Conservation (phyloP, 2,113 vertebrate species). For the Eublepharis macularius region DNA sequence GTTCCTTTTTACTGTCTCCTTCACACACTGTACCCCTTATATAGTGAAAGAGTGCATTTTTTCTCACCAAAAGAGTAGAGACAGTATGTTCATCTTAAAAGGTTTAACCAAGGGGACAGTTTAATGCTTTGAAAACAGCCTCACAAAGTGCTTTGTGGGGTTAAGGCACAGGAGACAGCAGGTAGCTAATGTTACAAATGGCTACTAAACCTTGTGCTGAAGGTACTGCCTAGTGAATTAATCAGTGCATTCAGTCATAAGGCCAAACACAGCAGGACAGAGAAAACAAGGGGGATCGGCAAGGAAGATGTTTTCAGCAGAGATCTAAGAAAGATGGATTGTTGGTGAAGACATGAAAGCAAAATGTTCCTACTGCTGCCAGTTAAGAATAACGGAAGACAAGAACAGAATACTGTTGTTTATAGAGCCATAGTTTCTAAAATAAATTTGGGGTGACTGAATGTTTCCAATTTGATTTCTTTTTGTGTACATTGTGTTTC, state of each 20-base stretch:
- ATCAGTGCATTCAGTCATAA: not conserved
- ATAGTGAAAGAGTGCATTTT: not conserved
- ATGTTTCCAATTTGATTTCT: too few relatives aligned
- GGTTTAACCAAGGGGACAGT: not conserved
- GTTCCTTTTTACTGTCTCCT: not conserved
- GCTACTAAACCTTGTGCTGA: not conserved
- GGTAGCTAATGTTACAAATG: slow-evolving; percentile 5
- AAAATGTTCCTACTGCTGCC: slow-evolving; percentile 18
- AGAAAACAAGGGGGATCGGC: slow-evolving; percentile 15
- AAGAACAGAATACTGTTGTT: slow-evolving; percentile 4
- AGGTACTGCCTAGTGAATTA: slow-evolving; percentile 1
- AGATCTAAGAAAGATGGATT: slow-evolving; percentile 7
- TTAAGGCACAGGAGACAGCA: not conserved
- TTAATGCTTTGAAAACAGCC: not conserved
- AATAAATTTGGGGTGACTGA: too few relatives aligned
- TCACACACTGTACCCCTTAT: not conserved
- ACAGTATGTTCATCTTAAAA: not conserved
- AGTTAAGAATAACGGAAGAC: not conserved
- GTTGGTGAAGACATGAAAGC: slow-evolving; percentile 5
- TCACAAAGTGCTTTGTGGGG: slow-evolving; percentile 8
- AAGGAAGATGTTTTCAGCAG: slow-evolving; percentile 24
- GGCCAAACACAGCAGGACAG: not conserved
- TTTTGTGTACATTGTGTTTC: too few relatives aligned
- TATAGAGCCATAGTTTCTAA: not conserved
- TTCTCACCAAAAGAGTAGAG: not conserved